Evolutionary conservation across 64 coral and sea anemone genomes (phyloP).

Genomic region (Montipora capricornis): DNA sequence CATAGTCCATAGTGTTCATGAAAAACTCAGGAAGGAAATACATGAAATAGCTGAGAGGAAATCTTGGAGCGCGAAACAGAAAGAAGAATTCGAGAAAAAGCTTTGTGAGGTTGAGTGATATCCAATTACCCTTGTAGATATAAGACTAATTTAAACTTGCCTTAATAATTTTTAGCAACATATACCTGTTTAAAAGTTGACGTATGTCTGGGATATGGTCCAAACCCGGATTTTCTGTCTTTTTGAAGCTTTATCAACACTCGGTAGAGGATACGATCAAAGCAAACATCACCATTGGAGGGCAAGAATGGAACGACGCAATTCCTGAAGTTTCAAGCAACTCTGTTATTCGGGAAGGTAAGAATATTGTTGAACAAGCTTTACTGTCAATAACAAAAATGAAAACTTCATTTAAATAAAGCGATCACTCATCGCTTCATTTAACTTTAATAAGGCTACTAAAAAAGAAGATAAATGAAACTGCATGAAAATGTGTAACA

Average conservation of each 20-base stretch:
- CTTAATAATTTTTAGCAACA: too few species aligned
- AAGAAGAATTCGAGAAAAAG: conserved; percentile 58
- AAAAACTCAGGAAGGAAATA: conserved; percentile 77
- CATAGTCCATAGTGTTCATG: conserved; percentile 55
- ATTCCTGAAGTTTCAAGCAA: conserved; percentile 18
- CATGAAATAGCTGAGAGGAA: conserved; percentile 64
- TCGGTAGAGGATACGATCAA: conserved; percentile 78
- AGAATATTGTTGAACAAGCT: background rate
- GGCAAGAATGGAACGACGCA: conserved; percentile 20
- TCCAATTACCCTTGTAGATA: background rate
- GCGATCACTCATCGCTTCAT: too few species aligned
- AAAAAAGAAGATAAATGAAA: too few species aligned
- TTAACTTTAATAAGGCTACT: too few species aligned
- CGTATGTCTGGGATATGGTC: background rate
- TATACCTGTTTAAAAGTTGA: background rate
- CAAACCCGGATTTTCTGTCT: background rate
- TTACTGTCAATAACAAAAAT: too few species aligned
- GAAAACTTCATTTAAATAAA: too few species aligned
- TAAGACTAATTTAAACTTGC: background rate
- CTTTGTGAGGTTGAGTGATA: conserved; percentile 71
- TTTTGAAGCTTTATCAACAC: conserved; percentile 88
- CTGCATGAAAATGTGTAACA: too few species aligned
- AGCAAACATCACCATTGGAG: conserved; percentile 45
- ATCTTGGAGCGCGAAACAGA: conserved; percentile 68
- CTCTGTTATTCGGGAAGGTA: conserved; percentile 39